Evolutionary conservation across 1,140 invertebrate genomes (phyloP), one percentile per base, ranked within the genome.

Genomic region (Drosophila watanabei): DNA sequence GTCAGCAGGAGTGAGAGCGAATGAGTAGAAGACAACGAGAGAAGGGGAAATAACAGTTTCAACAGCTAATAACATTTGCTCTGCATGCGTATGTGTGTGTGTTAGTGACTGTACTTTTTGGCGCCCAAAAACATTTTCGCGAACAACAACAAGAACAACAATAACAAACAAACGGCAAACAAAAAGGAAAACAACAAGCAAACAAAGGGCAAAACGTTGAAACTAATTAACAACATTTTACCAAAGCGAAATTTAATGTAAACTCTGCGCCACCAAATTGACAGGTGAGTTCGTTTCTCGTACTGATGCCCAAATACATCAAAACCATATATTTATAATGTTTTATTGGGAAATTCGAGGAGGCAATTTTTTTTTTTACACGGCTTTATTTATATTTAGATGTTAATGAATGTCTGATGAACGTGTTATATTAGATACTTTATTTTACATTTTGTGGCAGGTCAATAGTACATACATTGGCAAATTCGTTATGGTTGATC

Each of bases 101-200:
- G 71, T 77, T 37, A 35, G 75, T 80, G 72, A 87, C 85, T 87
- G 84, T 89, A 87, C 80, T 89, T 87, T 86, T 89, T 89, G 84
- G 80, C 84, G 77, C 84, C 77, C 68, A 87, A 87, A 86, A 66
- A 46, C 52, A 72, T 78, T 75, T 24, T 24, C 46, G 61, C 11
- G 39, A 56, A 72, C 24, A 24, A 24, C n/a, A 18, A 45, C 41
- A 46, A 66, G 37, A 63, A 58, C 46, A 71, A 58, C 58, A 57
- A 58, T 43, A 30, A 39, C 33, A 37, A 54, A 35, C 32, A 54
- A 20, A 51, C 7, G 14, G 11, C 14, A 28, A 51, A 18, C 49
- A 18, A 52, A 18, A 18, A 33, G n/a, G 9, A 56, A 37, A 56
- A 56, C 52, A 52, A 33, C 24, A 63, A 84, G 75, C 56, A 72